phyloP scores from a whole-genome alignment of 1,140 invertebrate genomes.

The Leptoteleia sp. region DNA sequence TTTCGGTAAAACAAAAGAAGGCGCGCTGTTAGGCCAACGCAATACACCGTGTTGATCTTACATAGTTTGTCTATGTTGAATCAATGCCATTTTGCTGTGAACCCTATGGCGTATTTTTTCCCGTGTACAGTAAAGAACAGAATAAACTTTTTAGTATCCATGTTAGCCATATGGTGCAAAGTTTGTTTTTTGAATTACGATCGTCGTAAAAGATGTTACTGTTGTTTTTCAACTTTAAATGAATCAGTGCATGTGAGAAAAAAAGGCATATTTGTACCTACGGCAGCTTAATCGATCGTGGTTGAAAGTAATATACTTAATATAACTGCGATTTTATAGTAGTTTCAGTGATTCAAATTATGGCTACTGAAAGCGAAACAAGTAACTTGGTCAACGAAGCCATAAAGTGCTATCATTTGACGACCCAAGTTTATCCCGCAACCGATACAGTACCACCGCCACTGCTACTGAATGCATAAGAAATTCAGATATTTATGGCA shows the following conservation, averaged over 20 bases:
- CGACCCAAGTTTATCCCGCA: constrained; percentile 7
- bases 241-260: background rate
- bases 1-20: no score
- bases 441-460: constrained; percentile 8
- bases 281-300: constrained; percentile 2
- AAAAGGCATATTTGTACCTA: background rate
- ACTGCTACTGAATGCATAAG: constrained; percentile 11
- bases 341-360: constrained; percentile 18
- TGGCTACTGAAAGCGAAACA: constrained; percentile 21
- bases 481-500: constrained; percentile 15
- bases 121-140: no score
- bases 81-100: no score
- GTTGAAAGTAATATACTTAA: background rate
- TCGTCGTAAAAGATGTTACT: background rate
- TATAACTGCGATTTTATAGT: constrained; percentile 18
- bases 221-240: constrained; percentile 1
- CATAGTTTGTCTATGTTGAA: no score
- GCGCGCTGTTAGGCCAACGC: no score
- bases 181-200: constrained; percentile 7
- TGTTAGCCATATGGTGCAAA: background rate
- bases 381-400: constrained; percentile 5
- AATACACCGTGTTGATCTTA: no score
- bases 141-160: no score
- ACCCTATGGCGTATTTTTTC: no score
- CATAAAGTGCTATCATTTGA: constrained; percentile 21